Conservation (phyloP, 2,888 invertebrate species). For the Eledona agricola region DNA sequence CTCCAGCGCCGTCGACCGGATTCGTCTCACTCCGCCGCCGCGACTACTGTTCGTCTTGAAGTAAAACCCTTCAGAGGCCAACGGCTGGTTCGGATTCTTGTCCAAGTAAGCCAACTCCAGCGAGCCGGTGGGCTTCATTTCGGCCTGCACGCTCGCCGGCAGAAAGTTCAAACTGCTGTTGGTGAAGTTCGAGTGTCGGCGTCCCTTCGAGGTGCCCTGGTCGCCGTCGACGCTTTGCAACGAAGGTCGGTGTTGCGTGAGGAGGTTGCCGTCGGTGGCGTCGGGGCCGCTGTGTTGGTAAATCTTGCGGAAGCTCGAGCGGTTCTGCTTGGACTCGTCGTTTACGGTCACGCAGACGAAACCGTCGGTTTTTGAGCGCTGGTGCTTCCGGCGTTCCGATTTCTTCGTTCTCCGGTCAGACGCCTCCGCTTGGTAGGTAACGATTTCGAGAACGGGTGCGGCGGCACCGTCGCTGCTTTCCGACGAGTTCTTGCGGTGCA, state of each 20-base stretch:
- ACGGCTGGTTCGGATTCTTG: constrained; percentile 60
- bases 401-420: constrained; percentile 37
- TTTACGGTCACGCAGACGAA: constrained; percentile 62
- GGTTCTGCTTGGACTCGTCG: constrained; percentile 58
- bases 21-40: constrained; percentile 70
- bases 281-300: constrained; percentile 65
- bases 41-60: constrained; percentile 54
- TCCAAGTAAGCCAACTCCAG: constrained; percentile 66
- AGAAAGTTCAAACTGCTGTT: constrained; percentile 67
- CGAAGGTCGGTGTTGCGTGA: constrained; percentile 63
- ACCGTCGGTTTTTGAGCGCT: constrained; percentile 50
- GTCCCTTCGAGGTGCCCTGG: constrained; percentile 48
- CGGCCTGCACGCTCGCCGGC: constrained; percentile 62
- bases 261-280: constrained; percentile 64
- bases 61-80: constrained; percentile 58
- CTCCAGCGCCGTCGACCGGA: constrained; percentile 76
- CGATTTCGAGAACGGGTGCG: constrained; percentile 64
- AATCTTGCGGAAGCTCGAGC: constrained; percentile 66
- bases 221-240: constrained; percentile 59
- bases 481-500: constrained; percentile 90
- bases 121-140: constrained; percentile 65
- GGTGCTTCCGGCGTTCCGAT: constrained; percentile 46
- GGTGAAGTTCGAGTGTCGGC: constrained; percentile 71
- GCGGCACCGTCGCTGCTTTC: constrained; percentile 84
- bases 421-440: constrained; percentile 45